Base-by-base conservation (phyloP, 2,113 vertebrate genomes). In the Carassius carassius region DNA sequence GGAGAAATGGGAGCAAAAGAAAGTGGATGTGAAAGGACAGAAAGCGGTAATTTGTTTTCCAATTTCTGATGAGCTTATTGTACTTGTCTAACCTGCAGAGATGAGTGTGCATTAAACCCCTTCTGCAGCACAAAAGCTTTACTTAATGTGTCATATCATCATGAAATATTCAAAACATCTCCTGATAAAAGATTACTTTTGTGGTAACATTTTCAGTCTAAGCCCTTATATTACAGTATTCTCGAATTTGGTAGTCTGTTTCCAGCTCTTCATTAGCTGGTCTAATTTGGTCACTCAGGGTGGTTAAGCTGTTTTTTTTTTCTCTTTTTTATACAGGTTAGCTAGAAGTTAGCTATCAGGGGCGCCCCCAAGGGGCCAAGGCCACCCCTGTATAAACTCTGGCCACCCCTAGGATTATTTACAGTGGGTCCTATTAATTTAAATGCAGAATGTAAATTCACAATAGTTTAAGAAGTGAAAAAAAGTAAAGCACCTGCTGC, bases 91-190 rank as follows among this genome's bases (percentile, higher is more conserved):
- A 58, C 75, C 47, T 32, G 7, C 14, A 75, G 9, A 11, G 5
- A 74, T 74, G 23, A 75, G 6, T 47, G 14, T 4, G 13, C 72
- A 16, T 51, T 75, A 23, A 51, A 75, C 8, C 29, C 16, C 4
- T 69, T 37, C 65, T 32, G 35, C 16, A 19, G 17, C 65, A 69
- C 65, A 37, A 69, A 69, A 69, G 65, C 65, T 69, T 35, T 35
- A 49, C 72, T 75, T 75, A 23, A 49, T 74, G 72, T 25, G 41
- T 74, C n/a, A 49, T 74, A 49, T 25, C 44, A 11, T 74, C n/a
- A 47, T 49, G 21, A 69, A 69, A 69, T 69, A 69, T 69, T 74
- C 44, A 74, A 51, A 75, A 75, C 72, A 51, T 25, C 37, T 23
- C 3, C n/a, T 23, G 2, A 73, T 47, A 25, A 65, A 29, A 65